Evolutionary conservation across 53 echinoderm and acorn worm genomes (phyloP).

Genomic region (Crossaster papposus): DNA sequence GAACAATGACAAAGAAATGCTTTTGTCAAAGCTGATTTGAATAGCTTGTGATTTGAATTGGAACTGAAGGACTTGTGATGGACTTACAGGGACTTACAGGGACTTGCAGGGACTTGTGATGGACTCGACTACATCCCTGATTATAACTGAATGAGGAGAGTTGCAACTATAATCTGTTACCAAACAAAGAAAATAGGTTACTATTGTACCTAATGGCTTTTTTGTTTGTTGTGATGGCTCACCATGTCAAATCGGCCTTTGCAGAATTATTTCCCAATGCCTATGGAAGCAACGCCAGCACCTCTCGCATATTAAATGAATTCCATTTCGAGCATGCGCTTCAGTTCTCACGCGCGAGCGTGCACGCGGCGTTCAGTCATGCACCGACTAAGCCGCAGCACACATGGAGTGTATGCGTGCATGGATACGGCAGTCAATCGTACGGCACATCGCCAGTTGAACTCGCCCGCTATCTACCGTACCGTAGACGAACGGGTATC

Average conservation of each 20-base stretch:
- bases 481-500: slow-evolving; percentile 2
- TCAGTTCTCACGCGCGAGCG: neutral
- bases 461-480: slow-evolving; percentile 16
- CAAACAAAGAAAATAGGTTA: no score
- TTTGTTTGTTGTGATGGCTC: neutral
- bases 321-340: slow-evolving; percentile 2
- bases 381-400: slow-evolving; percentile 11
- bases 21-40: no score
- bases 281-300: neutral
- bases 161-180: no score
- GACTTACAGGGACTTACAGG: no score
- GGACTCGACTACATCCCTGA: no score
- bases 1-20: no score
- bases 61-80: no score
- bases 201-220: neutral
- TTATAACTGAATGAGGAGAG: no score
- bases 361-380: slow-evolving; percentile 2
- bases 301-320: slow-evolving; percentile 8
- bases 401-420: neutral
- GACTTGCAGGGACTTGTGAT: no score
- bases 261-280: neutral
- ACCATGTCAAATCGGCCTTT: neutral
- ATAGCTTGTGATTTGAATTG: no score
- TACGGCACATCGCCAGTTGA: neutral
- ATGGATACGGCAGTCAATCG: slow-evolving; percentile 39